Percentiles rank a stretch among this genome's conserved stretches.
phyloP scores from a whole-genome alignment of 1,140 invertebrate species.

The Ostrea denselamellosa region DNA sequence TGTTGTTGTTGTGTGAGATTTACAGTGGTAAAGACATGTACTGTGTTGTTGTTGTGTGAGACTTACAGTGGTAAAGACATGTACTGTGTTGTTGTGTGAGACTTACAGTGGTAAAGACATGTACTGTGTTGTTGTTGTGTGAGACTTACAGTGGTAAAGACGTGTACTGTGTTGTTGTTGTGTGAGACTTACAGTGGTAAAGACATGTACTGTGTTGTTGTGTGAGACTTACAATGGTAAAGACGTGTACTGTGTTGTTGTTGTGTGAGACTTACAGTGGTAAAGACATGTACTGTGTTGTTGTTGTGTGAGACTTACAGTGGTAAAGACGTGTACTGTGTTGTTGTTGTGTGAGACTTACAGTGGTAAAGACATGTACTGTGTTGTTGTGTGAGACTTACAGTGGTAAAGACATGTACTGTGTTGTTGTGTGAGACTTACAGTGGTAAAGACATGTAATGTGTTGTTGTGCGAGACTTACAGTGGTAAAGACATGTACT shows the following conservation, averaged over 20 bases:
- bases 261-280: slow-evolving; percentile 74
- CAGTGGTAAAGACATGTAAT: slow-evolving; percentile 79
- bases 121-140: slow-evolving; percentile 75
- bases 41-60: slow-evolving; percentile 70
- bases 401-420: slow-evolving; percentile 79
- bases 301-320: slow-evolving; percentile 74
- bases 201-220: slow-evolving; percentile 78
- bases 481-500: slow-evolving; percentile 79
- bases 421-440: slow-evolving; percentile 74
- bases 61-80: slow-evolving; percentile 79
- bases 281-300: slow-evolving; percentile 79
- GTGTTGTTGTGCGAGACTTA: slow-evolving; percentile 74
- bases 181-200: slow-evolving; percentile 77
- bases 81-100: slow-evolving; percentile 75
- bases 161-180: slow-evolving; percentile 76
- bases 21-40: slow-evolving; percentile 80
- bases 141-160: slow-evolving; percentile 79
- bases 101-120: slow-evolving; percentile 79
- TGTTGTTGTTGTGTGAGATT: slow-evolving; percentile 69
- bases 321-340: slow-evolving; percentile 79
- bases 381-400: slow-evolving; percentile 74
- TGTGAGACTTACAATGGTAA: slow-evolving; percentile 77
- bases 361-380: slow-evolving; percentile 79
- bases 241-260: slow-evolving; percentile 78
- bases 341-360: slow-evolving; percentile 73